Base-by-base conservation (phyloP, 2,888 invertebrate genomes). In the Melinaea marsaeus region DNA sequence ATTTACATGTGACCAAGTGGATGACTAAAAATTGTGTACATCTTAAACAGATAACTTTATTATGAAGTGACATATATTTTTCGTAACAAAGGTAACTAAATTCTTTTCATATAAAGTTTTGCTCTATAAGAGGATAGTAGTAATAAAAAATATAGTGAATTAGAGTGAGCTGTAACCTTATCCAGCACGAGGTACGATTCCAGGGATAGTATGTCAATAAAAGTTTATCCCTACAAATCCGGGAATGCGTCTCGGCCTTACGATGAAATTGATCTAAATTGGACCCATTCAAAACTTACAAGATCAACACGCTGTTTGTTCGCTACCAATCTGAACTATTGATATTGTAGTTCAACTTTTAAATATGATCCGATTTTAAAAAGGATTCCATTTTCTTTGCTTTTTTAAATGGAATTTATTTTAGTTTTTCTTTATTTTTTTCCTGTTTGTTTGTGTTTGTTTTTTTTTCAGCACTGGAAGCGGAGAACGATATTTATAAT, bases 201-300 rank as follows among this genome's bases (percentile, higher is more conserved):
- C 61, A 60, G 65, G 65, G 65, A 65, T 63, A 66, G 65, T 65
- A 62, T 68, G 67, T 69, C 71, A 72, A 75, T 72, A 74, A 74
- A 74, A 74, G 71, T 74, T 73, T 69, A 71, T 71, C 68, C 74
- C 63, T 55, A 57, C 64, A 66, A 72, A 74, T 72, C 72, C 72
- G 66, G 65, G 67, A 64, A 71, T 65, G 64, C 60, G 66, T 68
- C 62, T 63, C 60, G 67, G 64, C 62, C 65, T 57, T 63, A 63
- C 66, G 66, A 69, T 67, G 71, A 71, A 71, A 72, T 71, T 71
- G 70, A 71, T 69, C 74, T 63, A 68, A 71, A 72, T 72, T 71
- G 70, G 66, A 58, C 66, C 70, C 69, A 70, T 67, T 68, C 70
- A 70, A 70, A 71, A 70, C 68, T 69, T 65, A 67, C 70, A 69